These are phyloP conservation scores for Decapterus maruadsi DNA, from an alignment of 2,797 vertebrate genomes.

Conservation along the genomic window DNA sequence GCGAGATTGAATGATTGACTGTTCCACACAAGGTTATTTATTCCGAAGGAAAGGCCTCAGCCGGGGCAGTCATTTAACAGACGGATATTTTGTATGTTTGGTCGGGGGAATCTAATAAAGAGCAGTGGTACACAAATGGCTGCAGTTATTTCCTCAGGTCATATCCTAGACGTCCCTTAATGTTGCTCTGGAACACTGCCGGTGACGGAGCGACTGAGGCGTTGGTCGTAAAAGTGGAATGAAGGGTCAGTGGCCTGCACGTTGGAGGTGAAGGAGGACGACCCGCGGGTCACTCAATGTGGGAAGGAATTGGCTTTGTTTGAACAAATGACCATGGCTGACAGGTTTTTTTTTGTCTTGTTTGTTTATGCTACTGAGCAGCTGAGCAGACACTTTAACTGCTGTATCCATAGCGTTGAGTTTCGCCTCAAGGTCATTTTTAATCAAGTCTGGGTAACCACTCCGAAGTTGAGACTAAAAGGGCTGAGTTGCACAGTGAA, in stretches of 20 bases:
- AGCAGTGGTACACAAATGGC: conserved; percentile 36
- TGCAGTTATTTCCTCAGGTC: conserved; percentile 53
- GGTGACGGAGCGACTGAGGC: conserved; percentile 66
- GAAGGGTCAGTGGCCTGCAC: conserved; percentile 64
- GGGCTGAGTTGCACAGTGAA: conserved; percentile 12
- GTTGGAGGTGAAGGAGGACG: conserved; percentile 67
- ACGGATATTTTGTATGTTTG: conserved; percentile 46
- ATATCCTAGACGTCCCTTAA: conserved; percentile 44
- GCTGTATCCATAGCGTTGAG: conserved; percentile 36
- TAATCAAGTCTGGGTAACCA: conserved; percentile 41
- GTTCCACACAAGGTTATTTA: conserved; percentile 42
- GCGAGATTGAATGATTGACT: conserved; percentile 66
- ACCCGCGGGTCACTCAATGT: conserved; percentile 59
- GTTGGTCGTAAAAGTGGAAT: conserved; percentile 72
- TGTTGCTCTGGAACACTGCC: conserved; percentile 56
- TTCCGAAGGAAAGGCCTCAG: conserved; percentile 53
- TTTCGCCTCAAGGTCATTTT: conserved; percentile 48
- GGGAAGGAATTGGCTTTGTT: conserved; percentile 56
- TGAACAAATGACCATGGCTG: conserved; percentile 54
- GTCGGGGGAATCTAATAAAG: conserved; percentile 54
- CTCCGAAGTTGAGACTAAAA: conserved; percentile 30
- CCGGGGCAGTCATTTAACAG: conserved; percentile 37
- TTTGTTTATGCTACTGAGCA: conserved; percentile 66
- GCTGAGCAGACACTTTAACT: conserved; percentile 57
- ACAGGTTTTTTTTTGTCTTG: conserved; percentile 40